phyloP scores from a whole-genome alignment of 2,113 vertebrate genomes.

The Boulengeromyrus knoepffleri region DNA sequence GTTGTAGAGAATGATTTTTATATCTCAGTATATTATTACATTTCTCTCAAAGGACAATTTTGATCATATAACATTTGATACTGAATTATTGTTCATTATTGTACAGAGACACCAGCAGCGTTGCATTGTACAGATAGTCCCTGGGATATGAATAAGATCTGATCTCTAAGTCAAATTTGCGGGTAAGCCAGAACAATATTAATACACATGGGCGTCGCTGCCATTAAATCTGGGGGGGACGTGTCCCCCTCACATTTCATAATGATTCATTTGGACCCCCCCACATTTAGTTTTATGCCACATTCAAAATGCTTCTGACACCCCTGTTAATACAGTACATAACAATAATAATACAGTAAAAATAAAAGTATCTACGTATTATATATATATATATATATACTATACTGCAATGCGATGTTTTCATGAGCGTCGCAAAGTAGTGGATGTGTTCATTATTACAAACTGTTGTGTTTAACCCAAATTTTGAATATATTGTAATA shows the following conservation, averaged over 20 bases:
- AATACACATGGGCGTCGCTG: neutral
- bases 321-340: no score
- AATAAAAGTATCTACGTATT: neutral
- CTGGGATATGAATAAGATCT: neutral
- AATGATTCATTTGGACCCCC: no score
- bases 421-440: neutral
- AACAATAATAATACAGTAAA: neutral
- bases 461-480: neutral
- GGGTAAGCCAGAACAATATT: neutral
- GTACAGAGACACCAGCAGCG: neutral
- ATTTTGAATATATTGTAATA: neutral
- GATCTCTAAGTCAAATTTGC: neutral
- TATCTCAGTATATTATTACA: neutral
- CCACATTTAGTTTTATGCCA: no score
- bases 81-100: neutral
- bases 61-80: neutral
- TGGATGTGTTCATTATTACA: neutral
- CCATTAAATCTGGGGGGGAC: no score
- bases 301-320: no score
- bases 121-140: neutral
- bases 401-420: neutral
- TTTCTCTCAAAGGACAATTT: neutral
- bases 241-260: no score
- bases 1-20: neutral
- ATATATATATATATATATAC: neutral